Evolutionary conservation across 1,140 invertebrate genomes (phyloP), one percentile per base, ranked within the genome.

Genomic region (Nylanderia fulva): DNA sequence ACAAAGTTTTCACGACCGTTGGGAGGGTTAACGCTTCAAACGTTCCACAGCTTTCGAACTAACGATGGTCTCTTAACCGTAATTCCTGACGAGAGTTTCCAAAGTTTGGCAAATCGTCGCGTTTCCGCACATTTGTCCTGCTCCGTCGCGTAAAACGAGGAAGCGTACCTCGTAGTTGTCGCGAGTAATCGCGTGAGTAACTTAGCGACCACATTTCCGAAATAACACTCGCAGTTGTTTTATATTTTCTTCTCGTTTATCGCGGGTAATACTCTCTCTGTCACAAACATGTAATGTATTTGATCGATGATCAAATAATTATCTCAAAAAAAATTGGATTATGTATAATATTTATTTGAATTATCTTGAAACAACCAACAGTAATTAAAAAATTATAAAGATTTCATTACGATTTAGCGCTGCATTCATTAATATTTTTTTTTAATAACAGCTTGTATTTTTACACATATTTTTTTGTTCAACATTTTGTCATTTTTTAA

Each of bases 41-140:
- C 85, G 60, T 79, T 58, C 76, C 42, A 80, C 71, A 88, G 87
- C 82, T 88, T 58, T 71, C 56, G 24, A 86, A 85, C 66, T 87
- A 88, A 88, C 87, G 87, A 88, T 71, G 56, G 84, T 71, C 48
- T 77, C 68, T 87, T 85, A 74, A 48, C 86, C 86, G 86, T 87
- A 88, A 88, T 88, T 87, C 83, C 87, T 88, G 68, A 75, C 45
- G 60, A 79, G 87, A 85, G 87, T 87, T 88, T 80, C 66, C 33
- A 85, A 88, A 88, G 82, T 88, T 88, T 85, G 87, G 84, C 87
- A 88, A 88, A 83, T 88, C 86, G 52, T 72, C 71, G 68, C 33
- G 66, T 87, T 84, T 84, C 80, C 80, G 80, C 80, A 75, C 71
- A 76, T 69, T 87, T 88, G 77, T 82, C 66, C 77, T 72, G 77